These are phyloP conservation scores for Epinephelus moara DNA, from an alignment of 2,113 vertebrate genomes.

Conservation along the genomic window DNA sequence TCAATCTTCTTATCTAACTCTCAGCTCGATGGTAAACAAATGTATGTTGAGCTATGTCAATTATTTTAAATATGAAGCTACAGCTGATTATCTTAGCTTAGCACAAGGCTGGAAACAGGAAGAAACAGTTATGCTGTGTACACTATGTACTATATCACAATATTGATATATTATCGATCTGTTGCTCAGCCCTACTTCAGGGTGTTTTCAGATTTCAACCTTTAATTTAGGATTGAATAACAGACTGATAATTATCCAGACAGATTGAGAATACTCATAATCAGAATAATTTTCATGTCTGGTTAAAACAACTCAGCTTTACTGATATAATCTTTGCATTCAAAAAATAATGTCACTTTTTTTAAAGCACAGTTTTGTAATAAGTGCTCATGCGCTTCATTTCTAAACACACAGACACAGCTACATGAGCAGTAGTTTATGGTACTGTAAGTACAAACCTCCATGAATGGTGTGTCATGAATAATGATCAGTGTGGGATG, in stretches of 20 bases:
- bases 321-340: background rate
- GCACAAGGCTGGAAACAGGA: too few species aligned
- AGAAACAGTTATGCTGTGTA: too few species aligned
- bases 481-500: conserved; percentile 74
- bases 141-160: too few species aligned
- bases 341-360: conserved; percentile 1
- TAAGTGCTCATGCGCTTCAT: background rate
- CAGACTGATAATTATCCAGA: background rate
- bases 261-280: background rate
- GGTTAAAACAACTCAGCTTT: background rate
- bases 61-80: too few species aligned
- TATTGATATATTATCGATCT: too few species aligned
- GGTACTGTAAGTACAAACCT: conserved; percentile 35
- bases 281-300: conserved; percentile 17
- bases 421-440: background rate
- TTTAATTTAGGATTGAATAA: background rate
- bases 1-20: too few species aligned
- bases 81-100: too few species aligned
- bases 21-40: too few species aligned
- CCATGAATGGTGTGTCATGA: conserved; percentile 64
- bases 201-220: conserved; percentile 11
- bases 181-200: background rate
- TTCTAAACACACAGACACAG: background rate
- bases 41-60: too few species aligned
- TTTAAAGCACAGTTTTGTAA: background rate